A percentile compares a stretch with the other conserved stretches of the same genome.
Conservation (phyloP, 2,113 vertebrate species). For the Scytalopus superciliaris region DNA sequence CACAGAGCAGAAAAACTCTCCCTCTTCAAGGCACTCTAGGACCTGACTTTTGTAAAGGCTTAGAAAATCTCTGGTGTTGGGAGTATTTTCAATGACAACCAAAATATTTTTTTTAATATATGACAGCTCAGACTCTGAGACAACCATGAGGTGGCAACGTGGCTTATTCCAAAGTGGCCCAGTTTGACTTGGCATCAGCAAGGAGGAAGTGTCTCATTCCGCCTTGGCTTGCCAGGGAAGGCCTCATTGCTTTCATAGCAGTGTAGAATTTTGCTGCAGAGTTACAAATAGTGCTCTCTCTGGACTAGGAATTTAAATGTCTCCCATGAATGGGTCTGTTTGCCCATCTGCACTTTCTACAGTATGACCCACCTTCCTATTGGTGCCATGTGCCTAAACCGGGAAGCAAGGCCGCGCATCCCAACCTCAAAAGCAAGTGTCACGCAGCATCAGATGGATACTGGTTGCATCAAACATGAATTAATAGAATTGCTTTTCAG, state of each 20-base stretch:
- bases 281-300: not conserved
- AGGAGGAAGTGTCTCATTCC: slow-evolving; percentile 58
- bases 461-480: not conserved
- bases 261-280: not conserved
- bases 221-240: slow-evolving; percentile 3
- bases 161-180: slow-evolving; percentile 34
- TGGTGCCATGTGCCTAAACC: not conserved
- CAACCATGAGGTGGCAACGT: slow-evolving; percentile 9
- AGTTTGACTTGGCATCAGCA: slow-evolving; percentile 35
- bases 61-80: not conserved
- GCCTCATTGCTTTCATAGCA: not conserved
- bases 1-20: not conserved
- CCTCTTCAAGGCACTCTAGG: not conserved
- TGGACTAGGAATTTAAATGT: not conserved
- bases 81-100: slow-evolving; percentile 9
- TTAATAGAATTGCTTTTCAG: not conserved
- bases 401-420: not conserved
- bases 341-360: not conserved
- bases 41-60: not conserved
- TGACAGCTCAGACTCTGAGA: slow-evolving; percentile 24
- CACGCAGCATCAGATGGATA: not conserved
- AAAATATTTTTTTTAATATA: slow-evolving; percentile 11
- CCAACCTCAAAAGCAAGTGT: not conserved
- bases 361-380: not conserved
- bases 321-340: not conserved